Conservation (phyloP, 2,113 vertebrate genomes). For the Blennius ocellaris region DNA sequence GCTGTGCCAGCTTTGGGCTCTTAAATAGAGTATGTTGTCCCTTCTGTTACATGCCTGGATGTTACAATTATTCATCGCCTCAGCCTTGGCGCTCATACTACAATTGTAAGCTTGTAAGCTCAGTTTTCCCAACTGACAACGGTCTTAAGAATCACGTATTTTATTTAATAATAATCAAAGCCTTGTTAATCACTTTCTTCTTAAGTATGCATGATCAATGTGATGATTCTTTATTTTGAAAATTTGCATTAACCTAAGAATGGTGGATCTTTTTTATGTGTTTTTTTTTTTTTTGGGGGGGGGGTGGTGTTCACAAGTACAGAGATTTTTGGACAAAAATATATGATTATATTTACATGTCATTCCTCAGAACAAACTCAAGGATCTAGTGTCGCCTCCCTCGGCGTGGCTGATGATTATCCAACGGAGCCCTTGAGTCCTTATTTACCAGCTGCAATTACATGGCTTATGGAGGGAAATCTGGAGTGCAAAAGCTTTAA, state of each 20-base stretch:
- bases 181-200: background rate
- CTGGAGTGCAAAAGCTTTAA: background rate
- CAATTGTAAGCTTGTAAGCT: background rate
- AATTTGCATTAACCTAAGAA: slow-evolving; percentile 5
- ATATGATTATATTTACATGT: background rate
- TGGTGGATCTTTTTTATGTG: background rate
- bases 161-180: background rate
- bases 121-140: slow-evolving; percentile 7
- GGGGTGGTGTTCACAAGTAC: too few species aligned
- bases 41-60: background rate
- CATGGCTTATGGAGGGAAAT: background rate
- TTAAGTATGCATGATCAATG: background rate
- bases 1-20: slow-evolving; percentile 16
- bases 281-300: too few species aligned
- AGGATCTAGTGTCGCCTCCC: background rate
- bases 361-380: background rate
- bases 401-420: background rate
- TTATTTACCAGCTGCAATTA: slow-evolving; percentile 1
- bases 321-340: background rate
- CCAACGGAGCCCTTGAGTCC: background rate
- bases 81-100: background rate
- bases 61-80: background rate
- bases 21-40: slow-evolving; percentile 6
- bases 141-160: background rate
- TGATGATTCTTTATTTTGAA: background rate